Evolutionary conservation across 2,113 vertebrate species (phyloP).

Genomic region (Empidonax traillii): DNA sequence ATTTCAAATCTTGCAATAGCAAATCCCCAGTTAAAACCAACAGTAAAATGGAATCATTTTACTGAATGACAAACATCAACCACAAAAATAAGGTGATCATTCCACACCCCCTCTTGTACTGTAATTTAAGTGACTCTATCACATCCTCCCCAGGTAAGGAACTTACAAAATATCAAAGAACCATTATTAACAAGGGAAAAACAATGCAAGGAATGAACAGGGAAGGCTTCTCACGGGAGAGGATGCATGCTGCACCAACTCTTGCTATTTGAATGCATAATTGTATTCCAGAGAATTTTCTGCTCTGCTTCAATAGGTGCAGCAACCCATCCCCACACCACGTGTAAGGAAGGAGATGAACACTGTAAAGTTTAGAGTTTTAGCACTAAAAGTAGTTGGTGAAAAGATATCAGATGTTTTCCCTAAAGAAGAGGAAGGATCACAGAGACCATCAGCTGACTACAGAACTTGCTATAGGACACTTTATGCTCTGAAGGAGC

Average conservation of each 20-base stretch:
- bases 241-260: not conserved
- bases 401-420: not conserved
- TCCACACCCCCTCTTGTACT: not conserved
- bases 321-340: not conserved
- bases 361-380: not conserved
- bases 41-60: not conserved
- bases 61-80: not conserved
- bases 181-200: not conserved
- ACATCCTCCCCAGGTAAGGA: not conserved
- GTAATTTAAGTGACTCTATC: not conserved
- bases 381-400: not conserved
- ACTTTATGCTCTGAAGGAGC: not conserved
- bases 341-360: not conserved
- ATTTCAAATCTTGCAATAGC: not conserved
- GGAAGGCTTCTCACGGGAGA: not conserved
- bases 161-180: not conserved
- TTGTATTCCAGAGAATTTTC: not conserved
- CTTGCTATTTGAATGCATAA: not conserved
- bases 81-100: not conserved
- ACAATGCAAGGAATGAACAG: not conserved
- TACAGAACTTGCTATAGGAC: not conserved
- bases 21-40: not conserved
- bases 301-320: not conserved
- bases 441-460: not conserved
- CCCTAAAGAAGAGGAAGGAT: not conserved